phyloP scores from a whole-genome alignment of 2,113 vertebrate species.

The Tetrao urogallus region DNA sequence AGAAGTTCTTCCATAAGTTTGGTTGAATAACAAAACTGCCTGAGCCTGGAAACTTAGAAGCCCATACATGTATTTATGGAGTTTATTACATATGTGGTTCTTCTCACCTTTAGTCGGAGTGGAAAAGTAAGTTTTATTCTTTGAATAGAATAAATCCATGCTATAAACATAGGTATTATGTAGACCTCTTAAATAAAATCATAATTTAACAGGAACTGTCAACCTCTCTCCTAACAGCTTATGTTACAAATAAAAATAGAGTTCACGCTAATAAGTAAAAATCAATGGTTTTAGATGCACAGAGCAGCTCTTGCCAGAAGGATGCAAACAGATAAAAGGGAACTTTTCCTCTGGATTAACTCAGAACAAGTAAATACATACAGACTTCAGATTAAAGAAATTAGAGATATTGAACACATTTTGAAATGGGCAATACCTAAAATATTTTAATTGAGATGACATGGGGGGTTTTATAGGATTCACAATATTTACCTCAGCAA shows the following conservation, averaged over 20 bases:
- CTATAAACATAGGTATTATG: background rate
- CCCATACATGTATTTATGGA: background rate
- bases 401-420: background rate
- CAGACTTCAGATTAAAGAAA: background rate
- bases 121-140: background rate
- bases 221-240: background rate
- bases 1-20: background rate
- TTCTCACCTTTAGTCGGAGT: background rate
- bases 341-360: background rate
- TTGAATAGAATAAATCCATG: background rate
- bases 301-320: background rate
- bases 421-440: background rate
- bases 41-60: conserved; percentile 15
- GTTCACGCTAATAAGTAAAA: background rate
- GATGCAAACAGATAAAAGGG: background rate
- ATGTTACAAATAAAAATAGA: background rate
- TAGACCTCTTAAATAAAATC: background rate
- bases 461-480: background rate
- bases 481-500: conserved; percentile 85
- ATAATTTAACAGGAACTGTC: background rate
- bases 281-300: background rate
- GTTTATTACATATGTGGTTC: background rate
- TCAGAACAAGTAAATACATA: background rate
- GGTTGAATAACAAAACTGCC: background rate
- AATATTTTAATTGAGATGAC: background rate